Conservation (phyloP, 2,888 invertebrate genomes). For the Callyntrura sp. region DNA sequence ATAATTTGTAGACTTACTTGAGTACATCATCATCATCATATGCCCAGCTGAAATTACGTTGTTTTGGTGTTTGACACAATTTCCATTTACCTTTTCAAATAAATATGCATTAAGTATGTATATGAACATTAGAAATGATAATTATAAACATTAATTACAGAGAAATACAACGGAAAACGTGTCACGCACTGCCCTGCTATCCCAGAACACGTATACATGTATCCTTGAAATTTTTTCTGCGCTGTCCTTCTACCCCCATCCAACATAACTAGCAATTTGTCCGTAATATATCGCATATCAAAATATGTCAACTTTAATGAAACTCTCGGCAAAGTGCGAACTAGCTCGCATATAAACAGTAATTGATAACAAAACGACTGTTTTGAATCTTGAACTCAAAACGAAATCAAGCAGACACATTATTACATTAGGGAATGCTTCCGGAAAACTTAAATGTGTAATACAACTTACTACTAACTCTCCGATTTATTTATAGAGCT, state of each 20-base stretch:
- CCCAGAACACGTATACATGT: too few species aligned
- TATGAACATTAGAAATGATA: too few species aligned
- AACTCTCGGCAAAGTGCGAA: background rate
- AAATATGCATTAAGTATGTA: too few species aligned
- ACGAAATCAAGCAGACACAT: background rate
- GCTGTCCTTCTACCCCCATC: too few species aligned
- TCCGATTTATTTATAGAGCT: background rate
- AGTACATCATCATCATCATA: background rate
- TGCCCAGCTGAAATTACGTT: too few species aligned
- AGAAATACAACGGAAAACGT: too few species aligned
- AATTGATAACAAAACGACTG: background rate
- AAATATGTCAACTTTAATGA: slow-evolving; percentile 25
- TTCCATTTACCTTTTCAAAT: too few species aligned
- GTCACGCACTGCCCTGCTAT: too few species aligned
- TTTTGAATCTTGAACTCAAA: background rate
- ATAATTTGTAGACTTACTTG: background rate
- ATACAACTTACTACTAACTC: background rate
- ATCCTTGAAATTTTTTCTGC: too few species aligned
- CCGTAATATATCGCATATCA: background rate
- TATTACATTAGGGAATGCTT: background rate
- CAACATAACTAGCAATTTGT: background rate
- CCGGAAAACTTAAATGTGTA: background rate
- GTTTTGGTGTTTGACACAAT: too few species aligned
- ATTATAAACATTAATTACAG: too few species aligned
- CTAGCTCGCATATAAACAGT: background rate